Evolutionary conservation across 2,113 vertebrate species (phyloP).

Genomic region (rabbit (Oryctolagus cuniculus)): mOryCun1.1 NC_091441.1:90542001-90542500

Average conservation of each 20-base stretch:
- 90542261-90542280: background rate
- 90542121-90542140: background rate
- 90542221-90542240: background rate
- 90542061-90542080: background rate
- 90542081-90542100: background rate
- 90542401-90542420: background rate
- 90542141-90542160: background rate
- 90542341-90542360: background rate
- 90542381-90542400: background rate
- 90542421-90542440: background rate
- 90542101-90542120: background rate
- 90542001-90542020: background rate
- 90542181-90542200: background rate
- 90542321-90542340: slow-evolving; percentile 1
- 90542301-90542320: background rate
- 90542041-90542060: background rate
- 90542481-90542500: slow-evolving; percentile 87
- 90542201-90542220: background rate
- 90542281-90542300: background rate
- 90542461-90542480: slow-evolving; percentile 79
- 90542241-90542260: background rate
- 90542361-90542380: background rate
- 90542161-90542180: background rate
- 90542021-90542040: background rate
- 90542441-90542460: slow-evolving; percentile 45